Evolutionary conservation across 2,113 vertebrate species (phyloP), one percentile per base, ranked within the genome.

Genomic region (Nipponia nippon): DNA sequence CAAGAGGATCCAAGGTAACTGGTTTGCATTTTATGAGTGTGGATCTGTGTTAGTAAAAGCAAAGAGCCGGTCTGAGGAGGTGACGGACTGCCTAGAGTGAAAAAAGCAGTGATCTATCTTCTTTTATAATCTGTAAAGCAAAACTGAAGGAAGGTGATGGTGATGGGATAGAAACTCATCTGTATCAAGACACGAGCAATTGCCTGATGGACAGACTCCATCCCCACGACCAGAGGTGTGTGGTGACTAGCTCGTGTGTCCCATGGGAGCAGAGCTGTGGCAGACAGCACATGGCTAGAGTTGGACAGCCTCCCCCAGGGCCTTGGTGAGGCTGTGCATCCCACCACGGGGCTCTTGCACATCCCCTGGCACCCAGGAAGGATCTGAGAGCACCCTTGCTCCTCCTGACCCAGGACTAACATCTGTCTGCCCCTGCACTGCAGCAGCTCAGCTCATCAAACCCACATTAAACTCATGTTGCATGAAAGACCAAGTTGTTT

Each of bases 181-280:
- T 36, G 26, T 42, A 47, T 8, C 29, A 14, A 78, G 34, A 23
- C 23, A 53, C 6, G 5, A 22, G 16, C 15, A 47, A 8, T 3
- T 22, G 10, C 21, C 46, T 62, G 66, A 50, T 1, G 16, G 66
- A 4, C 36, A 23, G 56, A 56, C 18, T 9, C 61, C 47, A 40
- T 11, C 16, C 26, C 34, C 40, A 14, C 0, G 0, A 46, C 25
- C 75, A 42, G 55, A 46, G 49, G 40, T 8, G 6, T 36, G 59
- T 7, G 7, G 42, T 72, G 69, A 58, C 8, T 27, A 38, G 22
- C 22, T 10, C 0, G 0, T 26, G 46, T 6, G 11, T 44, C 52
- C 62, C 34, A 5, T 6, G 49, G 36, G 38, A 58, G 47, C 34
- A 82, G 25, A 91, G n/a, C 53, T 84, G 63, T 66, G 36, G 22